Evolutionary conservation across 2,888 invertebrate species (phyloP).

Genomic region (Xylophagus ater): DNA sequence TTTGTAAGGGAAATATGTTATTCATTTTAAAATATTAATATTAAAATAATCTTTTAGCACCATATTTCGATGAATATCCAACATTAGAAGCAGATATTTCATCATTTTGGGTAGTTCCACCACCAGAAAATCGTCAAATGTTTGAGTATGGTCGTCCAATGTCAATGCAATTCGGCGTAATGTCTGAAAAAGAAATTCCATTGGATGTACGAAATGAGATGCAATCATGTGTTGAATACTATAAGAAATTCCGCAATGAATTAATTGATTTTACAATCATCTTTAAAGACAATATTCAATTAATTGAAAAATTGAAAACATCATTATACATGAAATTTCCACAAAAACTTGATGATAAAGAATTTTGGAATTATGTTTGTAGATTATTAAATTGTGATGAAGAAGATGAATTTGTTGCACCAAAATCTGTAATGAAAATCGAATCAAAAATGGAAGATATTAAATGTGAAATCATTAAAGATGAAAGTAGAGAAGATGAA

Average conservation of each 20-base stretch:
- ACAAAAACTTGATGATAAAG: slow-evolving; percentile 62
- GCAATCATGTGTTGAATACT: slow-evolving; percentile 74
- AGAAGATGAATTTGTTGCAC: slow-evolving; percentile 54
- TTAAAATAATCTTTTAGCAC: slow-evolving; percentile 46
- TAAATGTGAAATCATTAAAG: slow-evolving; percentile 20
- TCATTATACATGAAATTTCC: slow-evolving; percentile 73
- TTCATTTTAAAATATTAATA: slow-evolving; percentile 5
- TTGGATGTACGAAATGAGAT: slow-evolving; percentile 77
- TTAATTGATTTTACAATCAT: slow-evolving; percentile 49
- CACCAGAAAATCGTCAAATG: slow-evolving; percentile 80
- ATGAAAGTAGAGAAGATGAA: slow-evolving; percentile 24
- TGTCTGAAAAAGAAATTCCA: slow-evolving; percentile 70
- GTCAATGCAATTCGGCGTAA: slow-evolving; percentile 74
- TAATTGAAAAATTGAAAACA: slow-evolving; percentile 74
- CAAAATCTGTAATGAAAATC: slow-evolving; percentile 34
- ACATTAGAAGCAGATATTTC: slow-evolving; percentile 73
- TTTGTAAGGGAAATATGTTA: slow-evolving; percentile 56
- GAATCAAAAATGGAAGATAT: slow-evolving; percentile 29
- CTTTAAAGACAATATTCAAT: slow-evolving; percentile 50
- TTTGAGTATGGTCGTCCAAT: slow-evolving; percentile 84
- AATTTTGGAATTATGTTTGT: slow-evolving; percentile 67
- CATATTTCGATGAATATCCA: slow-evolving; percentile 68
- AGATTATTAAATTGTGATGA: slow-evolving; percentile 62
- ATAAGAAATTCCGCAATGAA: slow-evolving; percentile 54
- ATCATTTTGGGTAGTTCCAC: slow-evolving; percentile 93